phyloP scores from a whole-genome alignment of 2,888 invertebrate genomes.

The Neria commutata region DNA sequence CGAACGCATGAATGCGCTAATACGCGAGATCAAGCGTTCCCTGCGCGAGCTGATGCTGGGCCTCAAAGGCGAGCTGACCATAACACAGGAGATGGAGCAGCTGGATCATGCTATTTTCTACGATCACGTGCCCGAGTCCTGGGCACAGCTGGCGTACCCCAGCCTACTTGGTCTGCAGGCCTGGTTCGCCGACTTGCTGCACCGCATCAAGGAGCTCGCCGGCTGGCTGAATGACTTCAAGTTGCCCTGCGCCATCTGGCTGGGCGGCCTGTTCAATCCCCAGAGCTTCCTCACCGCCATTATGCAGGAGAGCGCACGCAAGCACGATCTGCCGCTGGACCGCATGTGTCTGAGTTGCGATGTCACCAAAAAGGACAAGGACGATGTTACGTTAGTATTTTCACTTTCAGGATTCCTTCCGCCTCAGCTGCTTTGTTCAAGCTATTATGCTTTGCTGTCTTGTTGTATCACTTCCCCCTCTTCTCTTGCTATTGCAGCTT shows the following conservation, averaged over 20 bases:
- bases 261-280: slow-evolving; percentile 96
- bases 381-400: slow-evolving; percentile 76
- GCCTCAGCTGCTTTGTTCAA: background rate
- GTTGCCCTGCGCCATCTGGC: slow-evolving; percentile 89
- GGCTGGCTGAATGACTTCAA: slow-evolving; percentile 83
- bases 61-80: slow-evolving; percentile 91
- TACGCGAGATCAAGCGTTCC: slow-evolving; percentile 81
- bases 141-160: slow-evolving; percentile 89
- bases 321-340: slow-evolving; percentile 95
- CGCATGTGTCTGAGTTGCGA: slow-evolving; percentile 95
- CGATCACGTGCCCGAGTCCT: slow-evolving; percentile 83
- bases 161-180: slow-evolving; percentile 81
- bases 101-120: slow-evolving; percentile 84
- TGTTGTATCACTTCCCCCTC: background rate
- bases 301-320: slow-evolving; percentile 96
- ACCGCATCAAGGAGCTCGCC: slow-evolving; percentile 81
- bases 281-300: slow-evolving; percentile 97
- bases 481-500: slow-evolving; percentile 62
- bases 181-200: slow-evolving; percentile 87
- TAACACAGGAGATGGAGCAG: slow-evolving; percentile 93
- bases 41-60: slow-evolving; percentile 87
- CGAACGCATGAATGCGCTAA: slow-evolving; percentile 91
- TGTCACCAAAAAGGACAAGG: slow-evolving; percentile 87
- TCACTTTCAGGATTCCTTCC: background rate
- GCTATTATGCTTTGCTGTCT: background rate